Base-by-base conservation (phyloP, 2,113 vertebrate species). In the Pongo abelii region DNA sequence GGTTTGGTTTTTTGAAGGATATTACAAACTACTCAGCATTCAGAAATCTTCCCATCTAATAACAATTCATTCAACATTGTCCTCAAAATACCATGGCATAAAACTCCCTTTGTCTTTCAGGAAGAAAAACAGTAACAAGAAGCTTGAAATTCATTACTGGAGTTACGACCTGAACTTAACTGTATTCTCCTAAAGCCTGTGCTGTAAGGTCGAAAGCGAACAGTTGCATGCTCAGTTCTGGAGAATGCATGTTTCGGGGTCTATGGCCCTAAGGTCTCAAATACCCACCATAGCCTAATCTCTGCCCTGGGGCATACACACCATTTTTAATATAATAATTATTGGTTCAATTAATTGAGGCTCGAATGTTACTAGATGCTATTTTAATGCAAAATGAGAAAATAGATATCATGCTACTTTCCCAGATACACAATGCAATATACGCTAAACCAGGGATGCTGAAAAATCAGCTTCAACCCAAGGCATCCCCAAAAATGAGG, bases 41-140 rank as follows among this genome's bases (percentile, higher is more conserved):
- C 80, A 88, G 50, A 92, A 94, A 94, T 50, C 48, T 90, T 74
- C 61, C 32, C 30, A 67, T 50, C 35, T 10, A 50, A 30, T 40
- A 86, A 52, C 1, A 20, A 74, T 57, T 38, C 35, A 64, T 30
- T 57, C 75, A 90, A 61, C 27, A n/a, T 0, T 72, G 93, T 64
- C 93, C 80, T 87, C 40, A 64, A 96, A 92, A 81, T 84, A 40
- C 80, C 75, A 95, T 14, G 57, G 85, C 40, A 92, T 48, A 94
- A 97, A 94, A 89, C 43, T 67, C 38, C 64, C 57, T 92, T 80
- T 94, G 92, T 84, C 91, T 90, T 96, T 96, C 55, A 92, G 57
- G 52, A 95, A 92, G 70, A 92, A 94, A 96, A 96, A 86, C 59
- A 78, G 2, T 17, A 74, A 48, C n/a, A 69, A 52, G 81, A 85